These are phyloP conservation scores for Tetraneura akinire DNA, from an alignment of 1,140 invertebrate species.

Conservation along the genomic window DNA sequence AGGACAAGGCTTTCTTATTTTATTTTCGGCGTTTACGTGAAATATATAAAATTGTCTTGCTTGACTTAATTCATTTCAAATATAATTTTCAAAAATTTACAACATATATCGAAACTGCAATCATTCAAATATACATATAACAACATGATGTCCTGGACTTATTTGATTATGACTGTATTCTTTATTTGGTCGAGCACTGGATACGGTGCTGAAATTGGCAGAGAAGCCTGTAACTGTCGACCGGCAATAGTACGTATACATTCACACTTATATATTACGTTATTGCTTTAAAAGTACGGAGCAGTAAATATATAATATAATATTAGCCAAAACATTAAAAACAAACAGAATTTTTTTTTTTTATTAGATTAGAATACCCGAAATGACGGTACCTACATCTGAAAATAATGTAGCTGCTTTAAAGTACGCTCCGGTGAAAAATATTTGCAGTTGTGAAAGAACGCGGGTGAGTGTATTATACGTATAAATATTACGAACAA, in stretches of 20 bases:
- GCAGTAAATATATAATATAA: neutral
- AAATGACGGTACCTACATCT: neutral
- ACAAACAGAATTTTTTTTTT: too few relatives aligned
- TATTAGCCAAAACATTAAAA: neutral
- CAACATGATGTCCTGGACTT: neutral
- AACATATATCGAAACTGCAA: neutral
- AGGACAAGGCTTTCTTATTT: neutral
- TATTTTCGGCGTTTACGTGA: neutral
- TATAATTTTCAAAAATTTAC: neutral
- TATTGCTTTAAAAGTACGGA: neutral
- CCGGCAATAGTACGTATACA: neutral
- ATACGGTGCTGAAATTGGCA: neutral
- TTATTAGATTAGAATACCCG: slow-evolving; percentile 2
- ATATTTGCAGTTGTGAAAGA: neutral
- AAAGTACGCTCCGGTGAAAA: neutral
- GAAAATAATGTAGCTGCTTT: neutral
- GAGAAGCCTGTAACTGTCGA: neutral
- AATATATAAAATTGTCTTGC: slow-evolving; percentile 9
- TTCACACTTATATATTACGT: too few relatives aligned
- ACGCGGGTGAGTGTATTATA: neutral
- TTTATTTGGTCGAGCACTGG: neutral
- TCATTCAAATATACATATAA: neutral
- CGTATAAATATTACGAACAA: too few relatives aligned
- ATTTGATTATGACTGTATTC: neutral
- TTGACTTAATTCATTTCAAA: neutral